Evolutionary conservation across 2,888 invertebrate species (phyloP), one percentile per base, ranked within the genome.

Genomic region (Athrips mouffetella): DNA sequence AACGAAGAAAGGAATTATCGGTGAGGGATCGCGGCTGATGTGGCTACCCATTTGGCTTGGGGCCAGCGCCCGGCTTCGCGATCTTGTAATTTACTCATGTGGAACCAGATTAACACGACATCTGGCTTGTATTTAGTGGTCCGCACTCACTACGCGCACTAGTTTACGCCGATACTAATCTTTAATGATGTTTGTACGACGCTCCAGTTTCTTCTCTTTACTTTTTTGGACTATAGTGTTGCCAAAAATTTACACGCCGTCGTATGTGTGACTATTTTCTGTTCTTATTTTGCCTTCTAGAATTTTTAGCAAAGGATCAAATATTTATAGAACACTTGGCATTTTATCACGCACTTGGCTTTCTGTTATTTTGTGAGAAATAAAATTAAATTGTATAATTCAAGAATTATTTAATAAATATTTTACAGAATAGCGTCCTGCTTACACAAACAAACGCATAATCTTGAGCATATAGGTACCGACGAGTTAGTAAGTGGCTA

Each of bases 21-120:
- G 72, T 65, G 60, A 65, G 64, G 70, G 69, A 72, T 70, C 67
- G 71, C 66, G 70, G 71, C 57, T n/a, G 77, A 78, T 74, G 78
- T 74, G 70, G 67, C 71, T 67, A 63, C 67, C 76, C 73, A 79
- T 83, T 82, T 85, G 85, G 84, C 76, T 45, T 42, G 29, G 48
- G 53, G 76, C 86, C 84, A 85, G 65, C 63, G n/a, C n/a, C n/a
- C n/a, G 53, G 63, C 65, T 66, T 46, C 47, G 63, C 73, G 75
- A 78, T 81, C 78, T 79, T 80, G 81, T 81, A 80, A 80, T 76
- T 77, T 72, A 76, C 79, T 73, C 77, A 66, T 69, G 76, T 67
- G 73, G 72, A 78, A 80, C 70, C 73, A 75, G 77, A 80, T 81
- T 78, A 80, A 76, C 75, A 76, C 70, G 73, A 72, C 76, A 79